A percentile compares a stretch with the other conserved stretches of the same genome.
Evolutionary conservation across 2,888 invertebrate genomes (phyloP).

Genomic region (Marronus borbonicus): DNA sequence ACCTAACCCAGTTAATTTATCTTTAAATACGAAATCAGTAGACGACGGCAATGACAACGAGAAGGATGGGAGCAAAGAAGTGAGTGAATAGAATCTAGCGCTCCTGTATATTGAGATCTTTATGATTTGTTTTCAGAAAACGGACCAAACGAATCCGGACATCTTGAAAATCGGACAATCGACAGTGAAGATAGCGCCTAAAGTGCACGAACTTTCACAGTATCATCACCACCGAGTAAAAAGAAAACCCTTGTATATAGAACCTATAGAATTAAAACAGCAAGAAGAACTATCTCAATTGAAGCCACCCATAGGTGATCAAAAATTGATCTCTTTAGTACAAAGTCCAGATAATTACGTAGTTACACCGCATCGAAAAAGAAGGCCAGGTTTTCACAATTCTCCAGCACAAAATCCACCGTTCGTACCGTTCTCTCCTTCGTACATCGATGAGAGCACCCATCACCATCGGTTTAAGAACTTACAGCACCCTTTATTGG

Average conservation of each 20-base stretch:
- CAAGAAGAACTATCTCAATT: conserved; percentile 79
- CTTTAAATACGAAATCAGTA: conserved; percentile 63
- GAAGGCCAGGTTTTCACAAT: conserved; percentile 90
- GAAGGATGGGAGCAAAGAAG: conserved; percentile 60
- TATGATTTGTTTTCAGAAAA: conserved; percentile 59
- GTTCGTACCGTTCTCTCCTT: conserved; percentile 86
- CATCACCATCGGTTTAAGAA: conserved; percentile 76
- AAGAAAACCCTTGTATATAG: conserved; percentile 76
- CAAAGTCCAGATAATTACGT: conserved; percentile 87
- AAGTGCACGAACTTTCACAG: conserved; percentile 73
- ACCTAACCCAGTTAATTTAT: conserved; percentile 88
- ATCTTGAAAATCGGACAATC: conserved; percentile 76
- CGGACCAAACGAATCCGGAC: conserved; percentile 67
- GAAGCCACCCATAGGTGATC: conserved; percentile 77
- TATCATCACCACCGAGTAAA: conserved; percentile 73
- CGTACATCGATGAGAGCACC: conserved; percentile 81
- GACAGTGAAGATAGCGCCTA: conserved; percentile 75
- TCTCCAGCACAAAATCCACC: conserved; percentile 91
- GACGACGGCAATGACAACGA: conserved; percentile 69
- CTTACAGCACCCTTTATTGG: conserved; percentile 73
- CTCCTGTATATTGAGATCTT: neutral
- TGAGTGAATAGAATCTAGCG: conserved; percentile 28
- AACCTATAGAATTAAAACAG: conserved; percentile 81
- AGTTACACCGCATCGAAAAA: conserved; percentile 89
- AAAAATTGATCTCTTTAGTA: conserved; percentile 79